Conservation (phyloP, 2,888 invertebrate species). For the Thymelicus lineola region DNA sequence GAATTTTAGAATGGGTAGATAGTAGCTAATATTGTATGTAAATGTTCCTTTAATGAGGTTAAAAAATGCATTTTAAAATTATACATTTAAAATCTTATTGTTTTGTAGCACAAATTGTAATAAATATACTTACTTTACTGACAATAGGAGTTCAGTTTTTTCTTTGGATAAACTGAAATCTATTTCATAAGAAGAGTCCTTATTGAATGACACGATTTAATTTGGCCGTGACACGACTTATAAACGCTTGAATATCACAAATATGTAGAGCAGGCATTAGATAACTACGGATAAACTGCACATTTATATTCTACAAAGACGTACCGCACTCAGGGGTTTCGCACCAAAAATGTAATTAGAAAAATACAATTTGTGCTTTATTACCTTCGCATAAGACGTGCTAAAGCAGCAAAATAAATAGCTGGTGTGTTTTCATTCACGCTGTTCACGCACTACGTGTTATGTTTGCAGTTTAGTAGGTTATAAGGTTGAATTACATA, state of each 20-base stretch:
- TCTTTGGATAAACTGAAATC: not conserved
- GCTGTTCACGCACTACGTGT: slow-evolving; percentile 75
- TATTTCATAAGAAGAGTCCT: not conserved
- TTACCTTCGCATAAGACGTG: slow-evolving; percentile 41
- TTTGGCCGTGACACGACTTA: slow-evolving; percentile 21
- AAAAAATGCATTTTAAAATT: too few species aligned
- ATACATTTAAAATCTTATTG: too few species aligned
- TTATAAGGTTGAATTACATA: slow-evolving; percentile 61
- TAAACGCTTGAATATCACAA: slow-evolving; percentile 8
- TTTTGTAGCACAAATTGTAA: too few species aligned
- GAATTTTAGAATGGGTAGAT: too few species aligned
- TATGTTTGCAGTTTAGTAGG: slow-evolving; percentile 67
- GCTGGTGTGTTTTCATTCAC: slow-evolving; percentile 57
- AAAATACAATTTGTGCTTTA: slow-evolving; percentile 47
- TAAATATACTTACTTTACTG: not conserved
- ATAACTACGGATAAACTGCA: slow-evolving; percentile 8
- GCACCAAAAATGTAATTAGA: slow-evolving; percentile 31
- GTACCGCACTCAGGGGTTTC: slow-evolving; percentile 12
- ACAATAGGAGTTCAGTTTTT: not conserved
- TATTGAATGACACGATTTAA: not conserved
- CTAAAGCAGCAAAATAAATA: slow-evolving; percentile 39
- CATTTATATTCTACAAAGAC: slow-evolving; percentile 29
- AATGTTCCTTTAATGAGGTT: too few species aligned
- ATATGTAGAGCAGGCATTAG: slow-evolving; percentile 25
- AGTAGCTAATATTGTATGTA: too few species aligned